phyloP scores from a whole-genome alignment of 1,140 invertebrate species.

The Gerris buenoi region DNA sequence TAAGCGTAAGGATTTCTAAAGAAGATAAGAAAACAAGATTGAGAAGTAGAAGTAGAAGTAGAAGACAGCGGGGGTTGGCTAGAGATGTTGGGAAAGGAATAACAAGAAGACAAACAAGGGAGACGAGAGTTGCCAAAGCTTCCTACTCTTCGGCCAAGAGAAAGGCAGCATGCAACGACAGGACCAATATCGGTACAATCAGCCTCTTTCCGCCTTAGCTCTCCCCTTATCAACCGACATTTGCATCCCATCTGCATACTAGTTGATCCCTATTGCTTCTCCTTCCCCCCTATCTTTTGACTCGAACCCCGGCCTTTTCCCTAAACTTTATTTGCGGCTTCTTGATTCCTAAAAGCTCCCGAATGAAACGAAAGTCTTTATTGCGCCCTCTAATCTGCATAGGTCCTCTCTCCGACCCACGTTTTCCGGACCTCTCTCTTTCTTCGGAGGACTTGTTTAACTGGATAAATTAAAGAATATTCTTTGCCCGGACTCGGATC shows the following conservation, averaged over 20 bases:
- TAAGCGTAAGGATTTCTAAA: no score
- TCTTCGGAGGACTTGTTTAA: background rate
- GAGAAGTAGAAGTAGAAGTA: no score
- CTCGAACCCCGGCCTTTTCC: constrained; percentile 6
- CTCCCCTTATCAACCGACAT: constrained; percentile 7
- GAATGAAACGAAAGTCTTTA: constrained; percentile 19
- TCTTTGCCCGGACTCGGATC: constrained; percentile 3
- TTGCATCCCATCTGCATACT: constrained; percentile 21
- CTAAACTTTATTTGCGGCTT: constrained; percentile 22
- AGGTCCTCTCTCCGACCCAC: constrained; percentile 11
- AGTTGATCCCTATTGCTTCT: constrained; percentile 22
- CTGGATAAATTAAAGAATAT: constrained; percentile 16
- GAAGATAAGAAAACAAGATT: no score
- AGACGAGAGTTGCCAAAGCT: no score
- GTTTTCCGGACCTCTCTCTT: background rate
- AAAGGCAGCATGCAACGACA: no score
- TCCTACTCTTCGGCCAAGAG: no score
- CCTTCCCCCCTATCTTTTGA: constrained; percentile 3
- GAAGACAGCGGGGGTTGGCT: no score
- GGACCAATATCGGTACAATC: constrained; percentile 7
- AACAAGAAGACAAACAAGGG: no score
- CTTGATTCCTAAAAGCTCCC: constrained; percentile 20
- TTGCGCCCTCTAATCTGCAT: constrained; percentile 17
- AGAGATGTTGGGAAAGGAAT: no score
- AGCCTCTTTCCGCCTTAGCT: constrained; percentile 4